phyloP scores from a whole-genome alignment of 2,113 vertebrate species.

The Bungarus multicinctus region DNA sequence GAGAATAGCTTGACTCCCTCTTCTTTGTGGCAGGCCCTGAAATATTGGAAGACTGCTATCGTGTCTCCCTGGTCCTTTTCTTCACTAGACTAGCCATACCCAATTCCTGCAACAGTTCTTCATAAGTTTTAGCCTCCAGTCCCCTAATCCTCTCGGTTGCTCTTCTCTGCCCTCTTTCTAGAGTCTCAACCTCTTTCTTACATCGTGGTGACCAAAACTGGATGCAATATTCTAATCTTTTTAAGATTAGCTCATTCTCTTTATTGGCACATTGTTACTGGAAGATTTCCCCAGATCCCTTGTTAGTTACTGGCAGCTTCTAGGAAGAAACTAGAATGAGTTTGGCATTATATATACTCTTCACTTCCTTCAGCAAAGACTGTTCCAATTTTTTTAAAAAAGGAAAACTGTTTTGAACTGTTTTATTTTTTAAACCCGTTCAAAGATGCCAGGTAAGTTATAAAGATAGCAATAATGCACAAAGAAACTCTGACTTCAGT shows the following conservation, averaged over 20 bases:
- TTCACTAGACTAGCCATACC: neutral
- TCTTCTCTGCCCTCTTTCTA: neutral
- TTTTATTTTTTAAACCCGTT: neutral
- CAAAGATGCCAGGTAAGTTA: neutral
- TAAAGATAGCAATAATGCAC: neutral
- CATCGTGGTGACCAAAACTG: neutral
- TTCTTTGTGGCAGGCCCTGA: neutral
- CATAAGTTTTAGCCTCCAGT: neutral
- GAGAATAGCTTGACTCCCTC: too few relatives aligned
- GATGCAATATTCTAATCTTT: neutral
- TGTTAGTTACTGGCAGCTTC: neutral
- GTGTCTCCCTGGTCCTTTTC: neutral
- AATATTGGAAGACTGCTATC: neutral
- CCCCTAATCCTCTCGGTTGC: neutral
- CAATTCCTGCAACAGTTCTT: neutral
- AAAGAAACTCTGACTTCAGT: neutral
- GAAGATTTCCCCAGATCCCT: neutral
- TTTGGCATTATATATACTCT: neutral
- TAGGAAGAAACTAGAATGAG: neutral
- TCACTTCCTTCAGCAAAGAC: neutral
- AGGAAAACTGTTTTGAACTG: neutral
- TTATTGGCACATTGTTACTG: neutral
- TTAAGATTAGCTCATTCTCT: neutral
- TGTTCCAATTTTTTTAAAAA: neutral
- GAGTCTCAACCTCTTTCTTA: neutral